phyloP scores from a whole-genome alignment of 2,113 vertebrate species.

The Mugil cephalus region DNA sequence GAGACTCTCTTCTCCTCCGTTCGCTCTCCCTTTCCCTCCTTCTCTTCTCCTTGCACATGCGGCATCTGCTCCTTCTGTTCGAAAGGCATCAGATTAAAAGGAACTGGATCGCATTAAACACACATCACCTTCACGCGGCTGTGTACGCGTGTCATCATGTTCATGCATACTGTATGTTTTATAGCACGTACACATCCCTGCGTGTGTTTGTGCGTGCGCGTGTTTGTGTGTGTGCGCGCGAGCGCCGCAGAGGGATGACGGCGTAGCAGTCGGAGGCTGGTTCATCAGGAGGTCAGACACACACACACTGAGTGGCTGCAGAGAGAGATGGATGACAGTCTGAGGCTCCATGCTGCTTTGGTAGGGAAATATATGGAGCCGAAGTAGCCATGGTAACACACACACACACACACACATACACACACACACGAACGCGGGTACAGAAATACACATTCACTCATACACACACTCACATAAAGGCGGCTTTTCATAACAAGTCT shows the following conservation, averaged over 20 bases:
- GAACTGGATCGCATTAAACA: constrained; percentile 66
- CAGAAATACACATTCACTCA: constrained; percentile 11
- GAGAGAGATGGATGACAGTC: constrained; percentile 86
- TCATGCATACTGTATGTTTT: constrained; percentile 57
- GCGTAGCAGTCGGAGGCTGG: constrained; percentile 38
- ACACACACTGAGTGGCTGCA: constrained; percentile 35
- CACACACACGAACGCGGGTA: not conserved
- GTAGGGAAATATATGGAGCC: constrained; percentile 94
- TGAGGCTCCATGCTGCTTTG: constrained; percentile 94
- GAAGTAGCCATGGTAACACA: constrained; percentile 54
- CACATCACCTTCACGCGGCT: constrained; percentile 61
- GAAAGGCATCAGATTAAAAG: constrained; percentile 64
- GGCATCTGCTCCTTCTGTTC: constrained; percentile 54
- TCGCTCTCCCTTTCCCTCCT: not conserved
- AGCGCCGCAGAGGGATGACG: constrained; percentile 29
- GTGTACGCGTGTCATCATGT: constrained; percentile 37
- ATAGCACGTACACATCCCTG: constrained; percentile 25
- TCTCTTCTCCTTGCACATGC: constrained; percentile 11
- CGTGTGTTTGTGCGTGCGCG: constrained; percentile 6
- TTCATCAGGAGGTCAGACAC: constrained; percentile 62
- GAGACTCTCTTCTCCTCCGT: not conserved
- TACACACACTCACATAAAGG: not conserved
- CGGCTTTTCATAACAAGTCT: constrained; percentile 21
- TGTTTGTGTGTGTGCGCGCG: constrained; percentile 4
- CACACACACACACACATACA: not conserved